Percentiles rank a stretch among this genome's conserved stretches.
phyloP scores from a whole-genome alignment of 2,888 invertebrate species.

The Alentia gelatinosa region DNA sequence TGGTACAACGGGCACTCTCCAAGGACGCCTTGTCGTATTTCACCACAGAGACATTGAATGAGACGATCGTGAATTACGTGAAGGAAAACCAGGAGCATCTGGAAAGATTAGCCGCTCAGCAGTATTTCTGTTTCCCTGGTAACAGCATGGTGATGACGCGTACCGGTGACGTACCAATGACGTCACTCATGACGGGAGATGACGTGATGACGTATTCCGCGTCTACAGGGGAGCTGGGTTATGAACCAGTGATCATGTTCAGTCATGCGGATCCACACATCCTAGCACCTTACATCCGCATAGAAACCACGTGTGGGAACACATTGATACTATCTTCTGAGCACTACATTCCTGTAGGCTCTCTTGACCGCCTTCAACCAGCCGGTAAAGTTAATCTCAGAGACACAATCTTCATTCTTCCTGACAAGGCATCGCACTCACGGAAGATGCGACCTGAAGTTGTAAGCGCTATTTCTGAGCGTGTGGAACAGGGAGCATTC shows the following conservation, averaged over 20 bases:
- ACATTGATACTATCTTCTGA: neutral
- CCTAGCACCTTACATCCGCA: neutral
- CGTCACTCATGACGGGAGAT: neutral
- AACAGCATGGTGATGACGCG: neutral
- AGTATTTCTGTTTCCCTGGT: constrained; percentile 25
- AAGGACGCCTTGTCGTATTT: neutral
- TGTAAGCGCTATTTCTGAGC: neutral
- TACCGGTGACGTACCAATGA: neutral
- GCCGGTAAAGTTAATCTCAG: neutral
- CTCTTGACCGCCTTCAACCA: neutral
- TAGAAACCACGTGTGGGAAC: neutral
- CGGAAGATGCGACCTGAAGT: neutral
- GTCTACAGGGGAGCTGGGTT: neutral
- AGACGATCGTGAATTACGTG: neutral
- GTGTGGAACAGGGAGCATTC: neutral
- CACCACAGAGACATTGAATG: neutral
- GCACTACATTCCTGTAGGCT: neutral
- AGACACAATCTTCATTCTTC: neutral
- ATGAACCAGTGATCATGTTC: neutral
- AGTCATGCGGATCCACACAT: neutral
- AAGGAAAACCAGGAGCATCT: constrained; percentile 59
- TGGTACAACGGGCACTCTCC: neutral
- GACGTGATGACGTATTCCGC: neutral
- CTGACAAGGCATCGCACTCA: no score
- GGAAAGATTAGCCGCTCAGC: constrained; percentile 63